A percentile compares a stretch with the other conserved stretches of the same genome.
Conservation (phyloP, 2,888 invertebrate species). For the Lutraria lutraria region DNA sequence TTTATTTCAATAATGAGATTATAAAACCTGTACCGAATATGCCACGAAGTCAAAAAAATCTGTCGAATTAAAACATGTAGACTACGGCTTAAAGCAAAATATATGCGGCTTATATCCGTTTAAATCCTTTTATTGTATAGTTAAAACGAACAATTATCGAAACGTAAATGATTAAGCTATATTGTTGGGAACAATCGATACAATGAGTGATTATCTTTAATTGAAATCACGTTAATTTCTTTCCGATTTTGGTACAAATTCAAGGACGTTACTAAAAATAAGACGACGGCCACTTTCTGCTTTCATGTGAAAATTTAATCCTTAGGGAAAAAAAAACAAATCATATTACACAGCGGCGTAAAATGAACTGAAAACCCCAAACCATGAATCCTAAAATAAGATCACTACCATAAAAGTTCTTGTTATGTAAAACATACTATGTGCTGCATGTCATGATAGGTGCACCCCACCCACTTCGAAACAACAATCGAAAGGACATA, state of each 20-base stretch:
- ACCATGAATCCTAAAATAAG: too few relatives aligned
- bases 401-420: too few relatives aligned
- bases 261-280: too few relatives aligned
- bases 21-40: neutral
- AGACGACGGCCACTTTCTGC: too few relatives aligned
- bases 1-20: slow-evolving; percentile 13
- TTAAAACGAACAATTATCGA: neutral
- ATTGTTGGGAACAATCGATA: neutral
- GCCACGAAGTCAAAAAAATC: neutral
- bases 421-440: too few relatives aligned
- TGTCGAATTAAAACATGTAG: slow-evolving; percentile 4
- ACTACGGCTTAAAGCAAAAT: neutral
- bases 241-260: neutral
- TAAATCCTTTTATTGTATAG: slow-evolving; percentile 14
- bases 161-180: neutral
- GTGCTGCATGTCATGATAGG: too few relatives aligned
- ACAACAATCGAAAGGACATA: too few relatives aligned
- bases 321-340: too few relatives aligned
- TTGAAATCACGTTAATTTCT: neutral
- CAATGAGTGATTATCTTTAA: slow-evolving; percentile 3
- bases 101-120: neutral
- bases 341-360: too few relatives aligned
- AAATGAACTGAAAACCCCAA: too few relatives aligned
- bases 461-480: too few relatives aligned
- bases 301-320: too few relatives aligned